Conservation (phyloP, 2,797 vertebrate species). For the Gorsachius magnificus region DNA sequence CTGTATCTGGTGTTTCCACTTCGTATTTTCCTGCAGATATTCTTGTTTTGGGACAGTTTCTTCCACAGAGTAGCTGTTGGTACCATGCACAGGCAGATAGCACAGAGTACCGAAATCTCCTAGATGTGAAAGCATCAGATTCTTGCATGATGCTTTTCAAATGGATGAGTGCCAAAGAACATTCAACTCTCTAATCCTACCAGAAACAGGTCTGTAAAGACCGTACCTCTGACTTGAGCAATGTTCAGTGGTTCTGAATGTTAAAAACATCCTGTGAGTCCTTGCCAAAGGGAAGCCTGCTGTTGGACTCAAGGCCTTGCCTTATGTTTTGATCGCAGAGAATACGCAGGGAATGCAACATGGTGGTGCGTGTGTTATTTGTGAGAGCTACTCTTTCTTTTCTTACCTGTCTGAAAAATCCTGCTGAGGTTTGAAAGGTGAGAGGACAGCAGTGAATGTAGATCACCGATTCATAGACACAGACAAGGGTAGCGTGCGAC, state of each 20-base stretch:
- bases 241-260: background rate
- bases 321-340: background rate
- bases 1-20: background rate
- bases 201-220: background rate
- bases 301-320: no score
- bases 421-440: background rate
- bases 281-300: background rate
- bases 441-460: background rate
- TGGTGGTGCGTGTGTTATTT: background rate
- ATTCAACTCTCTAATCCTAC: background rate
- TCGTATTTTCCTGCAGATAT: background rate
- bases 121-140: background rate
- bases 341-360: accelerated
- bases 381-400: background rate
- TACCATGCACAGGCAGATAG: background rate
- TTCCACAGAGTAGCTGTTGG: background rate
- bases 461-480: background rate
- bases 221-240: background rate
- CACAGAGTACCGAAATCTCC: background rate
- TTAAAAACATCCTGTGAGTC: background rate
- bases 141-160: background rate
- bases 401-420: background rate
- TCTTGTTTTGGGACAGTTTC: background rate
- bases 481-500: background rate
- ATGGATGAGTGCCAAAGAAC: background rate